Conservation (phyloP, 2,888 invertebrate species). For the Syrphus vitripennis region DNA sequence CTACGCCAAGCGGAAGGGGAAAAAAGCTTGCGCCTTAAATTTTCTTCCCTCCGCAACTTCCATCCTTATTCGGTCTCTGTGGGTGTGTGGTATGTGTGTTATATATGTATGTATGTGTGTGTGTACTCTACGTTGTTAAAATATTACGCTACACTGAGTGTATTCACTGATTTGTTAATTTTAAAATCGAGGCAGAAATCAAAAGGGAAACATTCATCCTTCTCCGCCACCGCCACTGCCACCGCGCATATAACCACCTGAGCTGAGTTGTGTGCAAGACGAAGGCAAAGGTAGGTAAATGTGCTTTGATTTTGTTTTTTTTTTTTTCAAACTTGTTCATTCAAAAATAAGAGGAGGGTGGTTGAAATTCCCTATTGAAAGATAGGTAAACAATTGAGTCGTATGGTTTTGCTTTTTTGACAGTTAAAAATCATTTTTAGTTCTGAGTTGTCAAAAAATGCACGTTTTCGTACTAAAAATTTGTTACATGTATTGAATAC, state of each 20-base stretch:
- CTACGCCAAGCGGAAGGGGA: constrained; percentile 28
- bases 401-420: background rate
- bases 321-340: background rate
- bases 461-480: too few species aligned
- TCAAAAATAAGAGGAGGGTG: background rate
- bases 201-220: constrained; percentile 66
- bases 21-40: constrained; percentile 22
- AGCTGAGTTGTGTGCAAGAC: background rate
- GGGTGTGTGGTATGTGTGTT: background rate
- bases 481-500: too few species aligned
- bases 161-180: constrained; percentile 72
- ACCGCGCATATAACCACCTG: constrained; percentile 52
- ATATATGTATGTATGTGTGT: background rate
- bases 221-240: constrained; percentile 6
- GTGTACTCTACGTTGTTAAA: constrained; percentile 69
- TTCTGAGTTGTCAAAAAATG: too few species aligned
- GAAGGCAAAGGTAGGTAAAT: constrained; percentile 42
- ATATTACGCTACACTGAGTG: constrained; percentile 70
- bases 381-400: background rate
- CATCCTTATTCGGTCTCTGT: constrained; percentile 12
- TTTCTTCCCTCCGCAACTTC: background rate
- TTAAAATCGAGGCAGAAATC: constrained; percentile 71
- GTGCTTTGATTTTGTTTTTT: constrained; percentile 52
- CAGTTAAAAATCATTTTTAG: too few species aligned
- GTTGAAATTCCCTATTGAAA: background rate